Base-by-base conservation (phyloP, 1,140 invertebrate genomes). In the Drosophila murphyi region DNA sequence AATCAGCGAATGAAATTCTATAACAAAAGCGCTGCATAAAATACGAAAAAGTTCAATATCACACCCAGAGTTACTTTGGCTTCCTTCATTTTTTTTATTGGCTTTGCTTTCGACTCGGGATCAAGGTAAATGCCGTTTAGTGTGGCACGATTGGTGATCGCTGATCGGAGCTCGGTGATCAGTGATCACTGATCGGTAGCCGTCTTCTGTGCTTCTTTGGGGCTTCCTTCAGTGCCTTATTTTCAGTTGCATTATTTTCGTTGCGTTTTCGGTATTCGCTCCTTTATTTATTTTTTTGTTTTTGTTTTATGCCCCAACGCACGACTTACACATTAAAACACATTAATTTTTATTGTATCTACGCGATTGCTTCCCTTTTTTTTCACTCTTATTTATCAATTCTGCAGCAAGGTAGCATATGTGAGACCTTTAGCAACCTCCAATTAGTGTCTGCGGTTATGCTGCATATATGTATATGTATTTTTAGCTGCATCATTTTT, bases 271-370 rank as follows among this genome's bases (percentile, higher is more conserved):
- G 65, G 55, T 78, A 57, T 55, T 76, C 35, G 10, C 39, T 43
- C 39, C 10, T n/a, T n/a, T 43, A 47, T n/a, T 77, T 76, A n/a
- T n/a, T n/a, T n/a, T 77, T 73, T 54, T 55, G 8, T 31, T 59
- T 67, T 62, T 62, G 63, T 61, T 59, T 72, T 67, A 62, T 74
- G 71, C 52, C 62, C 72, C 68, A 90, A 90, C 87, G 87, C 87
- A 90, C 87, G 87, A 90, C 90, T 83, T 90, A 90, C 88, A 87
- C 87, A 90, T 90, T 90, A 90, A 90, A 91, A 88, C 82, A 90
- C 88, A 80, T 90, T 86, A 90, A 90, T 89, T 89, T 89, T 90
- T 90, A 89, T 90, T 89, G 86, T 81, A 80, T 63, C 52, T 59
- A 43, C 39, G 39, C 62, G 62, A 88, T 63, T 71, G 80, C 80